phyloP scores from a whole-genome alignment of 2,888 invertebrate genomes.

The Campoplex nolae region DNA sequence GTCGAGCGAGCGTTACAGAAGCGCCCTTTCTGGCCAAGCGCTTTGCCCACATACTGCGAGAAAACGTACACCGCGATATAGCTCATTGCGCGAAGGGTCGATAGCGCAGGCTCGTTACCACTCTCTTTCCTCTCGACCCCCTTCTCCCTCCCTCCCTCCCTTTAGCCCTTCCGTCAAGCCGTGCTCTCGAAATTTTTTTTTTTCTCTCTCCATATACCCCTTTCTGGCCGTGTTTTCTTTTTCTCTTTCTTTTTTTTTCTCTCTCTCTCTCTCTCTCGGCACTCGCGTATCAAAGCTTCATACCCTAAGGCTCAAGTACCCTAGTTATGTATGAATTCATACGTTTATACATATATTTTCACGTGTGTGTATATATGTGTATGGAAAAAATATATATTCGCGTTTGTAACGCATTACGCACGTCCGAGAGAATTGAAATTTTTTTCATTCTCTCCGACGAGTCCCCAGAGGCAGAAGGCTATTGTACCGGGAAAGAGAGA shows the following conservation, averaged over 20 bases:
- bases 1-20: conserved; percentile 51
- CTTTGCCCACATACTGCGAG: conserved; percentile 45
- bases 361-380: conserved; percentile 3
- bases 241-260: neutral
- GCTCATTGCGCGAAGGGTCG: conserved; percentile 58
- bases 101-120: conserved; percentile 64
- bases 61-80: conserved; percentile 31
- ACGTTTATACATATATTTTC: conserved; percentile 6
- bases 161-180: no score
- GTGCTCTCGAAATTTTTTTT: conserved; percentile 43
- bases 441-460: conserved; percentile 12
- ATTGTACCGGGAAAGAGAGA: conserved; percentile 1
- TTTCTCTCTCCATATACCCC: neutral
- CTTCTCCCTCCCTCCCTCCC: neutral
- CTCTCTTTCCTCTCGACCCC: conserved; percentile 30
- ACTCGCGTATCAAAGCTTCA: conserved; percentile 19
- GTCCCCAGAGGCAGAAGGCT: conserved; percentile 6
- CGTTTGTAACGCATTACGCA: conserved; percentile 18
- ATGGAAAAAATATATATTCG: neutral
- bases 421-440: conserved; percentile 40
- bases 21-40: conserved; percentile 60
- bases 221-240: neutral
- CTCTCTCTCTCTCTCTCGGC: neutral
- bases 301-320: conserved; percentile 19
- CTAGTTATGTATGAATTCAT: conserved; percentile 64